Evolutionary conservation across 2,797 vertebrate genomes (phyloP).

Genomic region (Hemitrygon akajei): DNA sequence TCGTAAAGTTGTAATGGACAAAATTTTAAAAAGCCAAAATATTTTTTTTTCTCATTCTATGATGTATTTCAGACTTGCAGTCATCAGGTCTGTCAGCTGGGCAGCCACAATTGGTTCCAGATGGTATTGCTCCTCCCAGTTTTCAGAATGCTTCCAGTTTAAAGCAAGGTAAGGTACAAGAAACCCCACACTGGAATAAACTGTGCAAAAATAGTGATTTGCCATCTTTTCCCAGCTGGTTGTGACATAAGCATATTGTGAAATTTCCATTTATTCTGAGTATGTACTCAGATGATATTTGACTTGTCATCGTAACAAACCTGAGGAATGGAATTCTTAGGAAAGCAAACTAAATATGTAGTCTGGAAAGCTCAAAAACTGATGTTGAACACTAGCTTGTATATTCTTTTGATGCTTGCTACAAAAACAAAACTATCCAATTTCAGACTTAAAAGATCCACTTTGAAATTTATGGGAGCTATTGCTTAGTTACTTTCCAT

Average conservation of each 20-base stretch:
- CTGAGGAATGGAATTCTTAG: neutral
- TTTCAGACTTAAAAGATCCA: neutral
- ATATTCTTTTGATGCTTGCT: neutral
- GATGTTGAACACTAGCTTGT: neutral
- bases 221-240: neutral
- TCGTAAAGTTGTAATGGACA: neutral
- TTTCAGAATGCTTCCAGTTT: neutral
- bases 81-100: conserved; percentile 1
- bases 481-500: neutral
- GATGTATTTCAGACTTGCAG: conserved; percentile 27
- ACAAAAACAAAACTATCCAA: neutral
- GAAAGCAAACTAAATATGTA: neutral
- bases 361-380: neutral
- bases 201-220: neutral
- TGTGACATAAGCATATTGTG: neutral
- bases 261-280: neutral
- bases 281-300: neutral
- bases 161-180: conserved; percentile 15
- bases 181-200: neutral
- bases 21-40: neutral
- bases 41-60: neutral
- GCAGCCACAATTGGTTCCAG: neutral
- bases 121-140: neutral
- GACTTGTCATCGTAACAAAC: neutral
- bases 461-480: neutral